A percentile compares a stretch with the other conserved stretches of the same genome.
Conservation (phyloP, 2,888 invertebrate genomes). For the Chrysomela aeneicollis region DNA sequence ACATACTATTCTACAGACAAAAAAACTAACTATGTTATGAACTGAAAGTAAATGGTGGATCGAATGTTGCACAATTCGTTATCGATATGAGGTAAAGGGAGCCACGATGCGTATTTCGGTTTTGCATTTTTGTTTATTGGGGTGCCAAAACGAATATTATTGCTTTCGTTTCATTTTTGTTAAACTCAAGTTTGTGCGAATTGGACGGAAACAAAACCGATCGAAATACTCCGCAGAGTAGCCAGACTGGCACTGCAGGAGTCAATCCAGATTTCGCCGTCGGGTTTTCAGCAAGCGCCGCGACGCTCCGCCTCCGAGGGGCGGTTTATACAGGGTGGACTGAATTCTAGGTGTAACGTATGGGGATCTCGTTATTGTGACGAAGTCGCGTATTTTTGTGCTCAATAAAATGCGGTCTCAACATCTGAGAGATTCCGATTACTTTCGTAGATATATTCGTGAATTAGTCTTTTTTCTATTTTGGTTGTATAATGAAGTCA, state of each 20-base stretch:
- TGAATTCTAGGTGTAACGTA: not conserved
- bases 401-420: too few species aligned
- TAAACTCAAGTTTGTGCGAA: slow-evolving; percentile 2
- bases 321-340: slow-evolving; percentile 9
- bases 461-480: too few species aligned
- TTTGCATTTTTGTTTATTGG: slow-evolving; percentile 13
- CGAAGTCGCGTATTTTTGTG: too few species aligned
- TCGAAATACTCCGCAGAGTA: slow-evolving; percentile 25
- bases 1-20: slow-evolving; percentile 14
- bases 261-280: slow-evolving; percentile 20
- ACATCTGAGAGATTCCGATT: too few species aligned
- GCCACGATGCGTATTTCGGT: slow-evolving; percentile 16
- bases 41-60: not conserved
- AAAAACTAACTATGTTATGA: not conserved
- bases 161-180: not conserved
- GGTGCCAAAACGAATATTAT: not conserved
- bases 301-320: slow-evolving; percentile 4
- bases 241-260: slow-evolving; percentile 28
- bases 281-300: not conserved
- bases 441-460: too few species aligned
- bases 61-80: not conserved
- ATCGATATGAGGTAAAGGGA: not conserved
- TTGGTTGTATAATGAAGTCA: too few species aligned
- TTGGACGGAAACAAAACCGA: slow-evolving; percentile 14
- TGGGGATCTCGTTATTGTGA: too few species aligned